Evolutionary conservation across 2,888 invertebrate genomes (phyloP), one percentile per base, ranked within the genome.

Genomic region (Agonopterix alstromeriana): DNA sequence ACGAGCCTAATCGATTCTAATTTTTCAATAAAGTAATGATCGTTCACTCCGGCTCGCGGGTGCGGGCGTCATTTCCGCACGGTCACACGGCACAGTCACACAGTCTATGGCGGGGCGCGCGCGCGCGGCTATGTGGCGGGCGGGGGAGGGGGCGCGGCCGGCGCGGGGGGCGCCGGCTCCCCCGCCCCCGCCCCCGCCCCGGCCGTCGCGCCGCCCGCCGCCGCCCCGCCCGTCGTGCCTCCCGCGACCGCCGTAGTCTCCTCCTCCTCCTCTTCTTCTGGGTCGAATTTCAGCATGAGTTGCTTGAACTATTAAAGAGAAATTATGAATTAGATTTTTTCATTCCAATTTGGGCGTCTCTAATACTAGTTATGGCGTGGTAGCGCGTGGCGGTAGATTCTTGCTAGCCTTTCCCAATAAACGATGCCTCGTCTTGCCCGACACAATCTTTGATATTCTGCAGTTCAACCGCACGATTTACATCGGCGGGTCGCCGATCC

Each of bases 251-350:
- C 55, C 5, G 54, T 48, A 17, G 58, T 48, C 51, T 93, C 94
- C 56, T 94, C 93, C 47, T 94, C 94, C 65, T 94, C 95, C 49
- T 93, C 92, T 61, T 94, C 93, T 56, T 94, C 94, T 17, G 93
- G 94, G 76, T 96, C 95, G 71, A 95, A 91, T 77, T 94, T 95
- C 57, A 95, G 88, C 94, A 96, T 95, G 53, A 95, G 79, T 66
- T 95, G 94, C 75, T 95, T 95, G 73, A 96, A 95, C 94, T 94
- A 74, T 11, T 60, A 64, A 36, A 45, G 11, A 14, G 12, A 0
- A 81, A 38, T 27, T 27, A 27, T 27, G 0, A 27, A 27, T 7
- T 17, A 17, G 17, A 17, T 17, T 17, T 17, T 17, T 17, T 14
- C 14, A 2, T 14, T n/a, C n/a, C n/a, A n/a, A n/a, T n/a, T n/a